A percentile compares a stretch with the other conserved stretches of the same genome.
Evolutionary conservation across 2,113 vertebrate genomes (phyloP).

Genomic region (Perca flavescens): DNA sequence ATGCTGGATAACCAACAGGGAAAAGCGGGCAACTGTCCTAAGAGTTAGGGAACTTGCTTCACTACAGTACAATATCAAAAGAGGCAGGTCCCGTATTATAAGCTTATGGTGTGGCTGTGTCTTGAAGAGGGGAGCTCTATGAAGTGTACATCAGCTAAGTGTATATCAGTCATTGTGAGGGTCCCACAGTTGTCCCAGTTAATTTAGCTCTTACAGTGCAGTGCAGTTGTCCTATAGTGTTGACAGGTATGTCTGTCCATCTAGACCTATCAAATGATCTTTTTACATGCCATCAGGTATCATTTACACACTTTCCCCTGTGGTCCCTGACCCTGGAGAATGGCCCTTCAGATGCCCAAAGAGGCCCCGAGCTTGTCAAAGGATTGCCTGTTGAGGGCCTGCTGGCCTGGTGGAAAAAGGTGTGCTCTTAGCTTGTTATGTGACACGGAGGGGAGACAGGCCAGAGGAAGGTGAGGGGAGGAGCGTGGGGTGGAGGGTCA

Average conservation of each 20-base stretch:
- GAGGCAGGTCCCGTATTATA: background rate
- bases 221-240: conserved; percentile 31
- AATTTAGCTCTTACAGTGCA: background rate
- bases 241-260: conserved; percentile 52
- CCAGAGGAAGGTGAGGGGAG: conserved; percentile 68
- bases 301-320: conserved; percentile 71
- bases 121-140: background rate
- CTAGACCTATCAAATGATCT: conserved; percentile 59
- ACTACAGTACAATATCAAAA: background rate
- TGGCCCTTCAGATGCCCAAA: conserved; percentile 61
- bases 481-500: conserved; percentile 49
- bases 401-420: conserved; percentile 62
- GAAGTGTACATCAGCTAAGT: background rate
- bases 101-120: background rate
- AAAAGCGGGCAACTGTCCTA: background rate
- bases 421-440: conserved; percentile 73
- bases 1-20: background rate
- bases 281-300: conserved; percentile 74
- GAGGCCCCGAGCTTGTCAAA: conserved; percentile 70
- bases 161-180: background rate
- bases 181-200: background rate
- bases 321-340: conserved; percentile 67
- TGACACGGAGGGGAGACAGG: conserved; percentile 71
- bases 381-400: conserved; percentile 62
- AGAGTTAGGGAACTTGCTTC: background rate